Evolutionary conservation across 64 coral and sea anemone genomes (phyloP).

Genomic region (Orbicella faveolata): DNA sequence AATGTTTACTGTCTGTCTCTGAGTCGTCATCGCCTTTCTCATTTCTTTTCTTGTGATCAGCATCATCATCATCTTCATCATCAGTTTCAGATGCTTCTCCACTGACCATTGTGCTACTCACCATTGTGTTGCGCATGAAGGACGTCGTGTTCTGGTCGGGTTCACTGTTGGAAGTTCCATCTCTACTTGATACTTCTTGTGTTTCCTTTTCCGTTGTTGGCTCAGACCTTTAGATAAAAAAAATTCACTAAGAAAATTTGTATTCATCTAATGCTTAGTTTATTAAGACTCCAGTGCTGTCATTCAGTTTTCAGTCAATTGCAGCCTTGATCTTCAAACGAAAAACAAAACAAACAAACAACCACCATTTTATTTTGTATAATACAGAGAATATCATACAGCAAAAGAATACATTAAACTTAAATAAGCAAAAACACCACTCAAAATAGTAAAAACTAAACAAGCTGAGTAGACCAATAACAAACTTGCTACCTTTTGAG

Average conservation of each 20-base stretch:
- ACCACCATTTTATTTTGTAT: no score
- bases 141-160: constrained; percentile 20
- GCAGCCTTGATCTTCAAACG: no score
- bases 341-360: no score
- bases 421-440: no score
- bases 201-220: not conserved
- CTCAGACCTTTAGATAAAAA: constrained; percentile 15
- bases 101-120: constrained; percentile 81
- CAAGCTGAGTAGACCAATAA: no score
- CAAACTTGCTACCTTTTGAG: no score
- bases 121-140: constrained; percentile 74
- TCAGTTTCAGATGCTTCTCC: constrained; percentile 99
- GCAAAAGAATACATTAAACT: no score
- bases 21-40: not conserved
- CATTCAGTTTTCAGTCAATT: no score
- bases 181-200: not conserved
- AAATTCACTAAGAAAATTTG: not conserved
- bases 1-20: not conserved
- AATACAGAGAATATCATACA: no score
- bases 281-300: no score
- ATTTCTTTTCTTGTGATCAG: not conserved
- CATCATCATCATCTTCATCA: constrained; percentile 87
- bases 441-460: no score
- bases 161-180: constrained; percentile 25
- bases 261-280: no score